Percentiles rank a stretch among this genome's conserved stretches.
phyloP scores from a whole-genome alignment of 92 coral and sea anemone species.

The Paramuricea clavata region DNA sequence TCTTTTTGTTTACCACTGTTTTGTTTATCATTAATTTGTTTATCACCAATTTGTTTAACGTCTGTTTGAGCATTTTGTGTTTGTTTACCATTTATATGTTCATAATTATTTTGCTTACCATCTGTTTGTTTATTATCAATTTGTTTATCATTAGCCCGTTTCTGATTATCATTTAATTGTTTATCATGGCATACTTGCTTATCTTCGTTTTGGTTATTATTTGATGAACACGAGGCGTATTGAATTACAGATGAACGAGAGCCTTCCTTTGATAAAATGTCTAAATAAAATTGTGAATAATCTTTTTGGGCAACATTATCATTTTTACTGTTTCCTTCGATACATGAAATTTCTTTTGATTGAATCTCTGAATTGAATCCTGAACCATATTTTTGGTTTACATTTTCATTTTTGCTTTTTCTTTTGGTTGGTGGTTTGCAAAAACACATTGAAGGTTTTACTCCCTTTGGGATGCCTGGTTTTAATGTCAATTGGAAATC shows the following conservation, averaged over 20 bases:
- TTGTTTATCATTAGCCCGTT: not conserved
- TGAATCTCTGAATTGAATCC: not conserved
- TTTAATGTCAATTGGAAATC: conserved; percentile 14
- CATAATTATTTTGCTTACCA: not conserved
- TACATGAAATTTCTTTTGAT: not conserved
- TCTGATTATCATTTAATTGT: not conserved
- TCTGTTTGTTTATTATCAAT: not conserved
- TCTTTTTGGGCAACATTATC: not conserved
- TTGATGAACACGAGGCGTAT: not conserved
- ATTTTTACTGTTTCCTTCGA: not conserved
- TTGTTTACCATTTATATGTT: not conserved
- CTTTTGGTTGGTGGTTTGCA: not conserved
- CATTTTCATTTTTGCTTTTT: not conserved
- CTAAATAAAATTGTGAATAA: not conserved
- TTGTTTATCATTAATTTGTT: not conserved
- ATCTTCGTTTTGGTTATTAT: not conserved
- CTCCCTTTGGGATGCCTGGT: not conserved
- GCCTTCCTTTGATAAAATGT: not conserved
- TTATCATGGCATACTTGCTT: not conserved
- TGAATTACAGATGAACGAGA: not conserved
- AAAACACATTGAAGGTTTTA: conserved; percentile 4
- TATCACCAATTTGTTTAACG: not conserved
- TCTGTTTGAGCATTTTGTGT: not conserved
- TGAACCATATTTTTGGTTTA: not conserved
- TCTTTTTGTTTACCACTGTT: not conserved